Evolutionary conservation across 2,797 vertebrate species (phyloP), one percentile per base, ranked within the genome.

Genomic region (Pangasius larnaudii): DNA sequence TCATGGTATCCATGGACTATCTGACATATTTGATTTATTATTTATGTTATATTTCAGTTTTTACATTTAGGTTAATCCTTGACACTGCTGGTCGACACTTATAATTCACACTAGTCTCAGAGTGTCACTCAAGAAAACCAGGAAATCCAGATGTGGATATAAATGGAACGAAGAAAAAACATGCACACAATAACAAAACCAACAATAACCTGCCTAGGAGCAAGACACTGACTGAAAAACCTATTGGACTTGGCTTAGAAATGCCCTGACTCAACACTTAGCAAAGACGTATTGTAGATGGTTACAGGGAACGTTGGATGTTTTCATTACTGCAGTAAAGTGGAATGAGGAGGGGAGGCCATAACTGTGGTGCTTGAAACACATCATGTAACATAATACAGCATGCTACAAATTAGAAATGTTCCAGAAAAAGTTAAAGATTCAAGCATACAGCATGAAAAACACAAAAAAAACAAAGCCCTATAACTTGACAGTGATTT

Each of bases 181-280:
- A 86, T 39, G 4, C 22, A 39, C 77, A 77, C 49, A 30, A 30
- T 53, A 78, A 14, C 0, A 78, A 30, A 49, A 14, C 19, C 46
- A 77, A 77, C 24, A 51, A n/a, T 75, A 46, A 46, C 42, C 49
- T 11, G 27, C 22, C 22, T 10, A 74, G 42, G 24, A 42, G 36
- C 19, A 27, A 72, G 9, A 24, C 27, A 74, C 13, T 74, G 9
- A 46, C 39, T 42, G 22, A 46, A 46, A 46, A 46, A 27, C 11
- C 72, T 74, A n/a, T 77, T 7, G 13, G 46, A n/a, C 27, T n/a
- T n/a, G 74, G 74, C 74, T n/a, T 77, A 77, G 46, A 51, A 77
- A 49, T 51, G 24, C 46, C 74, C 42, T 77, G 42, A 77, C n/a
- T 27, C 74, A 77, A 77, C 11, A 77, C 42, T 77, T 49, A 51